A percentile compares a stretch with the other conserved stretches of the same genome.
Evolutionary conservation across 2,113 vertebrate species (phyloP).

Genomic region (Pundamilia nyererei): DNA sequence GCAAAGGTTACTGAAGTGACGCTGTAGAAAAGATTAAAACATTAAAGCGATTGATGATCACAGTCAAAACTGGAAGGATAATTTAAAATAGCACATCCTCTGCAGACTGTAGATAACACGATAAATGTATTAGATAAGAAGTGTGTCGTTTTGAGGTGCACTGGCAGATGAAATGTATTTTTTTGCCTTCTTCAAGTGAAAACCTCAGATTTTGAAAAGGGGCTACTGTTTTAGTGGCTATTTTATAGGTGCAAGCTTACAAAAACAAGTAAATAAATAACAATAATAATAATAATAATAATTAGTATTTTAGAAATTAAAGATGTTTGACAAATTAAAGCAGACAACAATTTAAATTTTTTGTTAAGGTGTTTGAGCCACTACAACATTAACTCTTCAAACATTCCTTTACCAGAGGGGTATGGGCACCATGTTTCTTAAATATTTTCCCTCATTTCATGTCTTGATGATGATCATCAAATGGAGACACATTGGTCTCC

Average conservation of each 20-base stretch:
- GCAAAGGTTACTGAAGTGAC: constrained; percentile 45
- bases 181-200: constrained; percentile 18
- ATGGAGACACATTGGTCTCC: not conserved
- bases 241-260: not conserved
- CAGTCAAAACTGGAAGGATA: not conserved
- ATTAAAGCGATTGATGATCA: not conserved
- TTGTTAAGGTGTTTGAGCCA: not conserved
- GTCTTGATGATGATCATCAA: not conserved
- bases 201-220: not conserved
- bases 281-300: not conserved
- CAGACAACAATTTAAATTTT: not conserved
- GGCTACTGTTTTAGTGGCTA: not conserved
- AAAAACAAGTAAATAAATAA: not conserved
- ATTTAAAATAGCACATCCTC: not conserved
- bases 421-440: not conserved
- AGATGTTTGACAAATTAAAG: not conserved
- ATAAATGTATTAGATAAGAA: not conserved
- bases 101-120: not conserved
- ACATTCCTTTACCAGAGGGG: not conserved
- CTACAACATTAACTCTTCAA: not conserved
- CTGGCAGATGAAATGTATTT: not conserved
- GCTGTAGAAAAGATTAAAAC: constrained; percentile 6
- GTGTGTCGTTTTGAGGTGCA: not conserved
- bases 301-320: not conserved
- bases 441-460: not conserved